phyloP scores from a whole-genome alignment of 2,113 vertebrate genomes.

The Probosciger aterrimus region DNA sequence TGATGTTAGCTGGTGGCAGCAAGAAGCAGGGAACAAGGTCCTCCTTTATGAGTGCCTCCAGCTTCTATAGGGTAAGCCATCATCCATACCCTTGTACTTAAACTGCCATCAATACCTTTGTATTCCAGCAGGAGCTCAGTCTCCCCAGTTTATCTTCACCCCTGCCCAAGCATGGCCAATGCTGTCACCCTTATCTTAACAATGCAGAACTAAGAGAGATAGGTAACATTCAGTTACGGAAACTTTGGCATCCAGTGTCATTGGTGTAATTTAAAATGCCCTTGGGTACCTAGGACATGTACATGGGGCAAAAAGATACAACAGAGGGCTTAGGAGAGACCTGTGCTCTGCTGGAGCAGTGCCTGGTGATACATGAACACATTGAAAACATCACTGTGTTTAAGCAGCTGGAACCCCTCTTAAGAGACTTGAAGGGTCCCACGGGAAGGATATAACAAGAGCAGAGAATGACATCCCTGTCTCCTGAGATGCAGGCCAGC shows the following conservation, averaged over 20 bases:
- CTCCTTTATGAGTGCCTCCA: slow-evolving; percentile 48
- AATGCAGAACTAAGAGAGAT: background rate
- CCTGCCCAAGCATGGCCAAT: background rate
- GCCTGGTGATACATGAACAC: background rate
- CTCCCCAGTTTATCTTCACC: background rate
- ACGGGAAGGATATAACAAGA: background rate
- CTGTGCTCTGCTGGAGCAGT: background rate
- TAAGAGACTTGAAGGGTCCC: background rate
- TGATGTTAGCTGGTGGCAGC: slow-evolving; percentile 5
- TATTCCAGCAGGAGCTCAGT: background rate
- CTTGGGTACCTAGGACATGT: background rate
- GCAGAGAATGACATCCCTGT: background rate
- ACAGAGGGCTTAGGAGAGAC: background rate
- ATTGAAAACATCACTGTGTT: background rate
- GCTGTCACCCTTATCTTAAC: background rate
- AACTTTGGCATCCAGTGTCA: background rate
- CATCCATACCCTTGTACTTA: background rate
- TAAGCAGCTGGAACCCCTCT: background rate
- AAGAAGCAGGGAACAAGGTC: slow-evolving; percentile 51
- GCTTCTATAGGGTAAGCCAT: slow-evolving; percentile 25
- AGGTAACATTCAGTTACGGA: background rate
- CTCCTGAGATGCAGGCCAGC: background rate
- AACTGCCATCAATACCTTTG: background rate
- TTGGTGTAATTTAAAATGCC: background rate
- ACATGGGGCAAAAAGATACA: background rate